Percentiles rank a stretch among this genome's conserved stretches.
Conservation (phyloP, 2,113 vertebrate genomes). For the Cricetomys ansorgei region DNA sequence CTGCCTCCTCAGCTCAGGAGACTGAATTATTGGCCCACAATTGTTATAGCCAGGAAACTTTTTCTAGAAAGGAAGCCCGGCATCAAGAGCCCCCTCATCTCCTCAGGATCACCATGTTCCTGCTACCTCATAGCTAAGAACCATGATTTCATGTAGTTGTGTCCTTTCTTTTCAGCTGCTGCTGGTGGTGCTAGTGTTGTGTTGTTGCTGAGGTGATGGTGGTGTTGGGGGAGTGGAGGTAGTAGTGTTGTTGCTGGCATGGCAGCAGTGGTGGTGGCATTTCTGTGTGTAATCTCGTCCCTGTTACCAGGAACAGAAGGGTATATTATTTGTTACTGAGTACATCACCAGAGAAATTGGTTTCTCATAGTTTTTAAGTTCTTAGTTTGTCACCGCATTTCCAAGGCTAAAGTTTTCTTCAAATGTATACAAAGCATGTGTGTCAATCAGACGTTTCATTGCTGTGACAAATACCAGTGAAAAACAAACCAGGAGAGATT, state of each 20-base stretch:
- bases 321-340: not conserved
- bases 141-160: not conserved
- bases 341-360: not conserved
- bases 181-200: not conserved
- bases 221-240: not conserved
- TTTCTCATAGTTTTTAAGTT: slow-evolving; percentile 7
- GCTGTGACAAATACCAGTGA: not conserved
- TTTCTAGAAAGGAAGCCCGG: not conserved
- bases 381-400: not conserved
- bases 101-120: not conserved
- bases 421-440: not conserved
- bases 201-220: not conserved
- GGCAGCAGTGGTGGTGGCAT: not conserved
- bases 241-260: not conserved
- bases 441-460: not conserved
- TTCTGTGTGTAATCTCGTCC: not conserved
- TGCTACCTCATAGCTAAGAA: not conserved
- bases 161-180: not conserved
- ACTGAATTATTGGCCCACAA: not conserved
- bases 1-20: not conserved
- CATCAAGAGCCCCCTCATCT: not conserved
- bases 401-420: not conserved
- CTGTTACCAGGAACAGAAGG: not conserved
- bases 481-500: not conserved
- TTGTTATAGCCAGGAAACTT: not conserved